Conservation (phyloP, 2,113 vertebrate genomes). For the Spheniscus mendiculus region DNA sequence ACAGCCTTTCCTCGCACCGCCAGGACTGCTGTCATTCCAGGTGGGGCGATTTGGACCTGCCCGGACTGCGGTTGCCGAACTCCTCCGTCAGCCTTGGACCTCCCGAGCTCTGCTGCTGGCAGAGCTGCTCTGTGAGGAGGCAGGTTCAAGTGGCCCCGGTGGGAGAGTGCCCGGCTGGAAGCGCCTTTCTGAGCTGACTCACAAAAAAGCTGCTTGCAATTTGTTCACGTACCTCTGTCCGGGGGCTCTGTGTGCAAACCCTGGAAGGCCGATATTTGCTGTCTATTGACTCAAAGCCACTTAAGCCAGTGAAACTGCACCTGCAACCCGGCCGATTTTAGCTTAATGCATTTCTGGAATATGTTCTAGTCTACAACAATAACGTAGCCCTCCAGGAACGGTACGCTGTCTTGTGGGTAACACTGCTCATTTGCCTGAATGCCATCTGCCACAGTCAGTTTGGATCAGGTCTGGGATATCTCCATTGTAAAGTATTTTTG, state of each 20-base stretch:
- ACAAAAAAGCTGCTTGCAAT: not conserved
- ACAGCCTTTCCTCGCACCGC: not conserved
- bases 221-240: not conserved
- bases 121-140: not conserved
- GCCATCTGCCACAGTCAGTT: conserved; percentile 43
- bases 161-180: not conserved
- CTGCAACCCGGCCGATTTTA: not conserved
- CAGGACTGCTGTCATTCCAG: not conserved
- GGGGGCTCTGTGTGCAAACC: not conserved
- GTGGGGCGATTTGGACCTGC: not conserved
- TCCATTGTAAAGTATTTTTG: not conserved
- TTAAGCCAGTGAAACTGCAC: conserved; percentile 1
- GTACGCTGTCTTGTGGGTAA: not conserved
- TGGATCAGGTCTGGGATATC: not conserved
- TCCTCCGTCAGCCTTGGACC: not conserved
- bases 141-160: not conserved
- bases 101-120: not conserved
- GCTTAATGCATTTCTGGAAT: conserved; percentile 36
- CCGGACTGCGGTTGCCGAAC: not conserved
- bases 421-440: conserved; percentile 21
- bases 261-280: not conserved
- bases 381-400: conserved; percentile 19
- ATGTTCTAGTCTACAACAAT: not conserved
- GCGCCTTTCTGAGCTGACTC: not conserved
- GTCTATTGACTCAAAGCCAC: not conserved